Percentiles rank a stretch among this genome's conserved stretches.
These are phyloP conservation scores for Eretmochelys imbricata DNA, from an alignment of 2,113 vertebrate genomes.

Conservation along the genomic window DNA sequence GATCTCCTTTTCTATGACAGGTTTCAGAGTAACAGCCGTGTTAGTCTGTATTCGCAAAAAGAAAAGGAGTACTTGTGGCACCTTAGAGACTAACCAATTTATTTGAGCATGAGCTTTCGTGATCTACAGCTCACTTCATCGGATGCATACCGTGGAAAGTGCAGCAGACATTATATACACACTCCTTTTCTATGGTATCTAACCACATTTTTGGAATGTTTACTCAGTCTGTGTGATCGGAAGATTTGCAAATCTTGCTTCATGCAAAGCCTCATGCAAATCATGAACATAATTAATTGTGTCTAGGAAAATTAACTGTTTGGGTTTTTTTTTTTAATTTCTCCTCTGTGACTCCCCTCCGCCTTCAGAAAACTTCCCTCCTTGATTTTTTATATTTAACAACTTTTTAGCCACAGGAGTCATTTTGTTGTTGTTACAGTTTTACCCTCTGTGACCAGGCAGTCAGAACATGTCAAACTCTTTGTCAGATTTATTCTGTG, in stretches of 20 bases:
- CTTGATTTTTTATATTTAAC: neutral
- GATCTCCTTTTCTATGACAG: neutral
- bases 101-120: too few species aligned
- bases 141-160: too few species aligned
- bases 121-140: too few species aligned
- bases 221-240: neutral
- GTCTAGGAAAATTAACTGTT: neutral
- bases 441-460: neutral
- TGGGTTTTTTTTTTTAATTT: neutral
- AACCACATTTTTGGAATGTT: neutral
- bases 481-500: neutral
- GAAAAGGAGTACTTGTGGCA: too few species aligned
- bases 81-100: too few species aligned
- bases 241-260: neutral
- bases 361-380: neutral
- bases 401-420: accelerated
- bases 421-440: neutral
- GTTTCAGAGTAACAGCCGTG: too few species aligned
- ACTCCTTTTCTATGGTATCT: neutral
- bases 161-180: too few species aligned
- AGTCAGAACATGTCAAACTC: neutral
- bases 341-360: neutral
- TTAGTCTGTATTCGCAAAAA: too few species aligned
- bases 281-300: neutral
- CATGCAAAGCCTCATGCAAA: neutral